Evolutionary conservation across 2,113 vertebrate species (phyloP).

Genomic region (Perccottus glenii): DNA sequence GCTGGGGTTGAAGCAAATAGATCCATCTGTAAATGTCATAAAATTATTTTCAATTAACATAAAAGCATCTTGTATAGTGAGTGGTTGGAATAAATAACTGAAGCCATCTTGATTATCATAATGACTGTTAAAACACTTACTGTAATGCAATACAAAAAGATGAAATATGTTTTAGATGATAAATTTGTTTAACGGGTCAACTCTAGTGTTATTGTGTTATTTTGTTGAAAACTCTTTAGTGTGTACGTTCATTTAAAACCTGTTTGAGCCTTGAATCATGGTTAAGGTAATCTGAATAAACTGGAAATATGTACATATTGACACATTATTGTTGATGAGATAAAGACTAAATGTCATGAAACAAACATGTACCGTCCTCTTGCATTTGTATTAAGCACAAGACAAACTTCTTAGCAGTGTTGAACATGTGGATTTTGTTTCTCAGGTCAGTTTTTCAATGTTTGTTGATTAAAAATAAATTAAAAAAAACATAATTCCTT

Average conservation of each 20-base stretch:
- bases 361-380: constrained; percentile 13
- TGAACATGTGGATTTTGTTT: neutral
- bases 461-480: constrained; percentile 19
- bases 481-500: too few species aligned
- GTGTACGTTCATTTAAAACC: neutral
- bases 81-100: too few species aligned
- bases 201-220: neutral
- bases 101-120: neutral
- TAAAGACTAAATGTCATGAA: constrained; percentile 28
- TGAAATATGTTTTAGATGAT: neutral
- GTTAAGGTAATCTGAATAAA: neutral
- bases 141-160: neutral
- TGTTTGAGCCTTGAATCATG: neutral
- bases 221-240: neutral
- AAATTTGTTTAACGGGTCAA: neutral
- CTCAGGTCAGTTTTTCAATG: neutral
- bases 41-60: neutral
- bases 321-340: constrained; percentile 7
- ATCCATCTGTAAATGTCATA: neutral
- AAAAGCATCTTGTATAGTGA: too few species aligned
- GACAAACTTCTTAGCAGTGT: constrained; percentile 22
- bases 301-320: neutral
- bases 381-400: constrained; percentile 51
- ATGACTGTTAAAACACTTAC: too few species aligned
- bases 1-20: neutral